Percentiles rank a stretch among this genome's conserved stretches.
phyloP scores from a whole-genome alignment of 2,113 vertebrate species.

The Calidris pygmaea region DNA sequence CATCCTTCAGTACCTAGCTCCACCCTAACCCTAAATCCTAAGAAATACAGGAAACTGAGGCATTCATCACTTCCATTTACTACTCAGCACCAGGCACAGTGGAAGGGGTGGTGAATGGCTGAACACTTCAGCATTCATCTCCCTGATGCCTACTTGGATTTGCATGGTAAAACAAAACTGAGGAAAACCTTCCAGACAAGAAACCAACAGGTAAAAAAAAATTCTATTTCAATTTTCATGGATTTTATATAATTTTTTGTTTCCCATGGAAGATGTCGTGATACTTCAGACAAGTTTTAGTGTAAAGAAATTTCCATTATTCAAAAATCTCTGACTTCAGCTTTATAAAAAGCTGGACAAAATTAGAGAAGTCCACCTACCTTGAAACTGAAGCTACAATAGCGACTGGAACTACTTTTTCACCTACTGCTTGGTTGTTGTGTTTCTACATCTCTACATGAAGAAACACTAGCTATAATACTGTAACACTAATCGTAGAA shows the following conservation, averaged over 20 bases:
- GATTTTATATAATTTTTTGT: neutral
- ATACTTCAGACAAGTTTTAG: neutral
- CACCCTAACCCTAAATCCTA: neutral
- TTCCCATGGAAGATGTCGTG: neutral
- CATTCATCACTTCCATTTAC: neutral
- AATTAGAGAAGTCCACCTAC: neutral
- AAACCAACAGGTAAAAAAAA: neutral
- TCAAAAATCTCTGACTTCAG: neutral
- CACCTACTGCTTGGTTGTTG: fast-evolving
- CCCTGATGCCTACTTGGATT: neutral
- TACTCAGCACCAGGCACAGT: neutral
- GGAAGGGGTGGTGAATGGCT: neutral
- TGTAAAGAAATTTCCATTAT: neutral
- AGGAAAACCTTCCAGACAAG: neutral
- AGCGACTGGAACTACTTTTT: neutral
- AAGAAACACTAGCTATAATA: neutral
- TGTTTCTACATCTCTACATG: neutral
- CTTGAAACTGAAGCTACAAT: neutral
- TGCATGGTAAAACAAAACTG: neutral
- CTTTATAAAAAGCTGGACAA: neutral
- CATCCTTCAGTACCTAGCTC: neutral
- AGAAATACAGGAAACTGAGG: neutral
- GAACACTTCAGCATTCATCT: neutral
- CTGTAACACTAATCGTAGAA: neutral
- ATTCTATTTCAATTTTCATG: neutral